Conservation (phyloP, 2,113 vertebrate species). For the Hemiprocne comata region DNA sequence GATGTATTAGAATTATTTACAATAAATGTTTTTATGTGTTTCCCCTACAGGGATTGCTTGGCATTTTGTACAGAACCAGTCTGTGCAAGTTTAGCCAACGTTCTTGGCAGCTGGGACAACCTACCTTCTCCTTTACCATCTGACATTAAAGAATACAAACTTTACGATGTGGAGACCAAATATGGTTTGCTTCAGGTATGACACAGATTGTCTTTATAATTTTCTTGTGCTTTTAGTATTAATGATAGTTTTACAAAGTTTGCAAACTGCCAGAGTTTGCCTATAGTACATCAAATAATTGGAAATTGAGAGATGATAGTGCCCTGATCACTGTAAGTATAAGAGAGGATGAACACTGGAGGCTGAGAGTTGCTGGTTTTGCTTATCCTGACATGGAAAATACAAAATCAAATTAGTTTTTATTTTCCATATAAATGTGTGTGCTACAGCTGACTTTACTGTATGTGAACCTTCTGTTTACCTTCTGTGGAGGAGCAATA, state of each 20-base stretch:
- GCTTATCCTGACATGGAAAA: neutral
- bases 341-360: neutral
- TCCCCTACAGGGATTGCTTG: constrained; percentile 88
- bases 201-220: neutral
- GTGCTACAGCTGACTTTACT: neutral
- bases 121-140: constrained; percentile 89
- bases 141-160: constrained; percentile 96
- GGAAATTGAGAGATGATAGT: neutral
- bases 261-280: neutral
- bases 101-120: constrained; percentile 95
- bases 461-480: neutral
- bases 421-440: neutral
- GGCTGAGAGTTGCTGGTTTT: neutral
- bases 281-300: neutral
- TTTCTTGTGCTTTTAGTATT: neutral
- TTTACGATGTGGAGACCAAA: constrained; percentile 96
- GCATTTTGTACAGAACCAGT: constrained; percentile 98
- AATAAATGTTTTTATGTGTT: neutral
- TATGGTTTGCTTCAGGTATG: constrained; percentile 96
- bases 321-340: neutral
- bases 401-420: neutral
- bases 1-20: neutral
- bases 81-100: constrained; percentile 95
- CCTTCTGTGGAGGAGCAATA: neutral
- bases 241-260: neutral